Conservation (phyloP, 1,140 invertebrate species). For the Carposina sasakii region DNA sequence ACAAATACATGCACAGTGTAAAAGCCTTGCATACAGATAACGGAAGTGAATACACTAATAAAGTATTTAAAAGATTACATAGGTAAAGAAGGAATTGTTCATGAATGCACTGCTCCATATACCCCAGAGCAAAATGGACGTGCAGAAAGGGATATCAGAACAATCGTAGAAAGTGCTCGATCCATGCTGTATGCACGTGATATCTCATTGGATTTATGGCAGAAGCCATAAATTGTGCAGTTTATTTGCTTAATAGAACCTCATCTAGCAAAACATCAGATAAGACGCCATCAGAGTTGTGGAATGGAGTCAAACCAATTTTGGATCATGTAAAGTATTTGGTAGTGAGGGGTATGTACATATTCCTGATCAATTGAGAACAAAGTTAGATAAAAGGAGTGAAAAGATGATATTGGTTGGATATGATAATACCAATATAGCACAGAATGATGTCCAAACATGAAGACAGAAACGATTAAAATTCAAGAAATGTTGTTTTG, state of each 20-base stretch:
- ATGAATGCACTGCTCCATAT: slow-evolving; percentile 33
- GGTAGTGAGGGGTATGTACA: slow-evolving; percentile 23
- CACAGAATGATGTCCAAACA: background rate
- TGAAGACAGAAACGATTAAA: background rate
- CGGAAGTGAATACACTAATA: slow-evolving; percentile 45
- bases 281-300: slow-evolving; percentile 24
- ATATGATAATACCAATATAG: background rate
- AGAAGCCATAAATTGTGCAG: slow-evolving; percentile 37
- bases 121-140: slow-evolving; percentile 57
- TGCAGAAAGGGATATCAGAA: slow-evolving; percentile 49
- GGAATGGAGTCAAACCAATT: slow-evolving; percentile 23
- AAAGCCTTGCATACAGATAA: slow-evolving; percentile 41
- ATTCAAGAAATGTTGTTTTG: background rate
- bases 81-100: slow-evolving; percentile 32
- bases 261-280: slow-evolving; percentile 25
- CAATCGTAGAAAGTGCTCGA: no score
- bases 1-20: slow-evolving; percentile 32
- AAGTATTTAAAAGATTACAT: slow-evolving; percentile 31
- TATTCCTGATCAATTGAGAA: slow-evolving; percentile 22
- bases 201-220: slow-evolving; percentile 24
- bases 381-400: slow-evolving; percentile 23
- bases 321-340: slow-evolving; percentile 22
- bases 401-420: slow-evolving; percentile 7
- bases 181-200: slow-evolving; percentile 32
- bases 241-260: slow-evolving; percentile 48